A percentile compares a stretch with the other conserved stretches of the same genome.
Conservation (phyloP, 2,113 vertebrate species). For the Ailuropoda melanoleuca region DNA sequence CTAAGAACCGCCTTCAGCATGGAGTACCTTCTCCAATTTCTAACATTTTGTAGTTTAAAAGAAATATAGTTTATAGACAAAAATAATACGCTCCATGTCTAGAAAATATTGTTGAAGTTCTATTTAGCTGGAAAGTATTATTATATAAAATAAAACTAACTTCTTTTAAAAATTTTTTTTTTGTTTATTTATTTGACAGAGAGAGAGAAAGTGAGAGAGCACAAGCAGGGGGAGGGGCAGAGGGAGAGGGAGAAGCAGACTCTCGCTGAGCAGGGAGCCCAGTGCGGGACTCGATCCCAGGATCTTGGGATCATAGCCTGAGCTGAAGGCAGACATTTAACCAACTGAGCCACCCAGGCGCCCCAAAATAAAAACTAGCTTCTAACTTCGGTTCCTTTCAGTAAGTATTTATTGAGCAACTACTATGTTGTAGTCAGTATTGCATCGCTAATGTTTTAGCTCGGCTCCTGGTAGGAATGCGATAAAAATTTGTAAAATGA, state of each 20-base stretch:
- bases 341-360: not conserved
- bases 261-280: not conserved
- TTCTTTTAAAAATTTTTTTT: too few species aligned
- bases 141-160: constrained; percentile 11
- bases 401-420: not conserved
- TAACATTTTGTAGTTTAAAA: not conserved
- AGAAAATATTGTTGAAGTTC: not conserved
- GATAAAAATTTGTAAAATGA: not conserved
- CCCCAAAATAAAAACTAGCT: not conserved
- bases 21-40: not conserved
- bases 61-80: not conserved
- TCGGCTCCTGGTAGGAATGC: not conserved
- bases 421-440: not conserved
- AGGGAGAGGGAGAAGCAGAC: not conserved
- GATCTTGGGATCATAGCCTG: not conserved
- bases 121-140: not conserved
- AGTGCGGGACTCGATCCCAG: not conserved
- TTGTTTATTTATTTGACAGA: not conserved
- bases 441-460: not conserved
- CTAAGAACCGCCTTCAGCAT: not conserved
- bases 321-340: not conserved
- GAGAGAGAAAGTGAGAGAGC: not conserved
- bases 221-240: not conserved
- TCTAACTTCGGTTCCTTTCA: not conserved
- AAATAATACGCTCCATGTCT: not conserved